Evolutionary conservation across 2,888 invertebrate genomes (phyloP), one percentile per base, ranked within the genome.

Genomic region (Scaptomyza caliginosa): DNA sequence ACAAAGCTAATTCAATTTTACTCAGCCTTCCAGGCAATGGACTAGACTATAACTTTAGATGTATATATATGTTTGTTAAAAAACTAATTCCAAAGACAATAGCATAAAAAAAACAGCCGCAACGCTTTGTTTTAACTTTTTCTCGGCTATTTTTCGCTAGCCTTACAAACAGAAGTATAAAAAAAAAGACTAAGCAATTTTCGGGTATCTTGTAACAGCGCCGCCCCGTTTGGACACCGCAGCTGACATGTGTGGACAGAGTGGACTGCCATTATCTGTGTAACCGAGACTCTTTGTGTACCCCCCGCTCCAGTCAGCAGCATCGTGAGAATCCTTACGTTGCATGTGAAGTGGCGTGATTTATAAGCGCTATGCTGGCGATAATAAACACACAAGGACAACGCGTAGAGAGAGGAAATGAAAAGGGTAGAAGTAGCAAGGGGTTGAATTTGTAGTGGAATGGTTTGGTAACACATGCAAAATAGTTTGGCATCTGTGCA

Each of bases 281-380:
- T 28, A n/a, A 4, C 45, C 19, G 59, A 46, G 60, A 19, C 28
- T 30, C 45, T 19, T 24, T 60, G 24, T 38, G 28, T 13, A 24
- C 5, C 24, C 13, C 19, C 0, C 13, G 10, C 8, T 8, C 8
- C 23, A 23, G 57, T 55, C 17, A 28, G 11, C 10, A 24, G 42
- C 30, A 42, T 10, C n/a, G 21, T 21, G 21, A 21, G 55, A 23
- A 23, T 17, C 34, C 39, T 19, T 30, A 21, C 43, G 36, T 8
- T 77, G 82, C 68, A 62, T 68, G 67, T 85, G 85, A 80, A 80
- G 85, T 82, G 64, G 60, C 63, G 82, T 85, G 85, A 80, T 80
- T 80, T 80, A 85, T 82, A 82, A 85, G 82, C 82, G 79, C 67
- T 85, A 74, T 75, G 82, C 65, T 55, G 65, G 76, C 85, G 80